phyloP scores from a whole-genome alignment of 2,113 vertebrate genomes.

The Tragelaphus strepsiceros region DNA sequence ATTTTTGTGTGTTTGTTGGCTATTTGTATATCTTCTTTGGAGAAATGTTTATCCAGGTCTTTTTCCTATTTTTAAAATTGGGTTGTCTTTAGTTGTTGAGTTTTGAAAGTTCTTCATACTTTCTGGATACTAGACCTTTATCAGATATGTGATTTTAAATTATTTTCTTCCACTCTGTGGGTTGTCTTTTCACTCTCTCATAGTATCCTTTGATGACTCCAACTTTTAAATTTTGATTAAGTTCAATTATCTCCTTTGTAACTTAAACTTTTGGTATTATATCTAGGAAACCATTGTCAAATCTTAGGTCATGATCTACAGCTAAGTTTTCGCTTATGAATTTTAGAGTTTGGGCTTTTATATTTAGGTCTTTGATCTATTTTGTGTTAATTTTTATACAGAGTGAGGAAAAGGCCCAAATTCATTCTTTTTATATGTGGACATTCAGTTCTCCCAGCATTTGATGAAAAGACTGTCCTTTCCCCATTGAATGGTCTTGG shows the following conservation, averaged over 20 bases:
- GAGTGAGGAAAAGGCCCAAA: background rate
- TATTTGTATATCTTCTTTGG: background rate
- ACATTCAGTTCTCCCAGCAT: background rate
- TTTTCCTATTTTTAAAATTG: background rate
- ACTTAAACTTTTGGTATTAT: background rate
- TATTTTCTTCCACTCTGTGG: background rate
- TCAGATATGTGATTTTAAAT: background rate
- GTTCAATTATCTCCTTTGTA: background rate
- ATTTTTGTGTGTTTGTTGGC: background rate
- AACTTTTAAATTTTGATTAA: background rate
- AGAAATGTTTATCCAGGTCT: background rate
- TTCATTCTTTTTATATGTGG: background rate
- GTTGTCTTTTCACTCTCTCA: background rate
- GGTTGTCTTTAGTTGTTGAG: background rate
- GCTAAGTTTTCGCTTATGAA: background rate
- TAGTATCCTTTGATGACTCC: background rate
- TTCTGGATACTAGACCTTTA: background rate
- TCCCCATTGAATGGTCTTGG: background rate
- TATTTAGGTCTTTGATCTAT: background rate
- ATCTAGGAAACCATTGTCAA: background rate
- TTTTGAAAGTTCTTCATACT: background rate
- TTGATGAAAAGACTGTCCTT: background rate
- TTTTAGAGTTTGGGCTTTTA: background rate
- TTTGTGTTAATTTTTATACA: background rate
- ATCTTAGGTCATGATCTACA: background rate